Percentiles rank a stretch among this genome's conserved stretches.
These are phyloP conservation scores for Electrona antarctica DNA, from an alignment of 2,113 vertebrate genomes.

Conservation along the genomic window DNA sequence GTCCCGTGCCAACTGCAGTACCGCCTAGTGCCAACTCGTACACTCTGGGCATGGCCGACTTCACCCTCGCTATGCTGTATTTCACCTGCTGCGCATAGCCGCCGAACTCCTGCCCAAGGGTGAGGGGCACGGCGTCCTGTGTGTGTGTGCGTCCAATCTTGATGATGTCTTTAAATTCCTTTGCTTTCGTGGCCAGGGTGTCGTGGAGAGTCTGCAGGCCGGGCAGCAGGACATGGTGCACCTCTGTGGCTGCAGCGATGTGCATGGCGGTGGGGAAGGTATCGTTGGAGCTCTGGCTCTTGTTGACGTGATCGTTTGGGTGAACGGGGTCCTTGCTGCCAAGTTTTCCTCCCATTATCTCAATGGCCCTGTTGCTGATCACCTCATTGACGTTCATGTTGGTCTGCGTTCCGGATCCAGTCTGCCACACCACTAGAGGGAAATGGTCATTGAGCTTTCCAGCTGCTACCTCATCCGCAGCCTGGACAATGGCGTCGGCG, in stretches of 20 bases:
- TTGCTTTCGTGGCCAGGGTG: conserved; percentile 81
- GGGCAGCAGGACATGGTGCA: conserved; percentile 84
- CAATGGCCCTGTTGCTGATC: conserved; percentile 90
- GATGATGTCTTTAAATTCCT: conserved; percentile 84
- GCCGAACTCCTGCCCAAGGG: conserved; percentile 83
- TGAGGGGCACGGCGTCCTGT: conserved; percentile 89
- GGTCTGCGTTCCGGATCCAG: conserved; percentile 90
- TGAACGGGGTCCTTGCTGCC: conserved; percentile 90
- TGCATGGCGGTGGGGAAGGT: conserved; percentile 93
- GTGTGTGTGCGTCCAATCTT: conserved; percentile 92
- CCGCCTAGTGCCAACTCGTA: conserved; percentile 88
- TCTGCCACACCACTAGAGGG: conserved; percentile 91
- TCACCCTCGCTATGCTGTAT: conserved; percentile 62
- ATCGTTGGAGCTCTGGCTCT: conserved; percentile 93
- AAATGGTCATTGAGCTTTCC: conserved; percentile 91
- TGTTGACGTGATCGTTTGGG: conserved; percentile 91
- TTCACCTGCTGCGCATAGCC: conserved; percentile 25
- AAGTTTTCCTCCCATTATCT: conserved; percentile 87
- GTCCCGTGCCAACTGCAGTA: conserved; percentile 88
- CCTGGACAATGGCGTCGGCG: conserved; percentile 83
- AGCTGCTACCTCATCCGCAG: conserved; percentile 86
- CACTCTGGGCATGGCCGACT: conserved; percentile 83
- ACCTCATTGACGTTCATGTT: conserved; percentile 95
- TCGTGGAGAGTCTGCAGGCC: conserved; percentile 83
- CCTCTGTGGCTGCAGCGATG: conserved; percentile 87